Base-by-base conservation (phyloP, 2,888 invertebrate genomes). In the Acheta domesticus region DNA sequence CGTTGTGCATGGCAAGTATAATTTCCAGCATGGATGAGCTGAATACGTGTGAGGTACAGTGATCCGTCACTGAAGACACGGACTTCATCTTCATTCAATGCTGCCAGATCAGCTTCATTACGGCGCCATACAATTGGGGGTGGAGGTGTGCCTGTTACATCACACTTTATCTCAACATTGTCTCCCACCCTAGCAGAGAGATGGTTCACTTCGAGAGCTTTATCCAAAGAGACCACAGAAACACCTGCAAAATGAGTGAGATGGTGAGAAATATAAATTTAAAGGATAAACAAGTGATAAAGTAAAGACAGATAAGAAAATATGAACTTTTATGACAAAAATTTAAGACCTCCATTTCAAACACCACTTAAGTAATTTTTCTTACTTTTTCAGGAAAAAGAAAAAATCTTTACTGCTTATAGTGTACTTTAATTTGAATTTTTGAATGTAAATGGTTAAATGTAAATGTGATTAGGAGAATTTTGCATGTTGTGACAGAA, bases 161-260 rank as follows among this genome's bases (percentile, higher is more conserved):
- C 93, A 86, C 94, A 94, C 85, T 92, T 93, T 83, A 94, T 91
- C 86, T 93, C 93, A 78, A 94, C 91, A 85, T 93, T 93, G 86
- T 93, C 93, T 49, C 92, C 93, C 21, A 93, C 92, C 77, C 92
- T 89, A 4, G 93, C 93, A 50, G 91, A 90, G 81, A 93, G 88
- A 83, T 91, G 91, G 85, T 93, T 93, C 78, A 91, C 90, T 85
- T 92, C 92, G 79, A 93, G 87, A 36, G 92, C 91, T 85, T 93
- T 92, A 86, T 93, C 93, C 86, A 93, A 85, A 1, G 92, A 90
- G 19, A 92, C 92, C 48, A 93, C 92, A 2, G 92, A 92, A 77
- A 93, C 91, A 86, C 92, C 93, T 93, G 83, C 21, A 77, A 48
- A 62, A 62, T 23, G 48, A 49, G 48, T 21, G 20, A 75, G 36